These are phyloP conservation scores for Neuroscelio doddi DNA, from an alignment of 2,888 invertebrate genomes.

Conservation along the genomic window DNA sequence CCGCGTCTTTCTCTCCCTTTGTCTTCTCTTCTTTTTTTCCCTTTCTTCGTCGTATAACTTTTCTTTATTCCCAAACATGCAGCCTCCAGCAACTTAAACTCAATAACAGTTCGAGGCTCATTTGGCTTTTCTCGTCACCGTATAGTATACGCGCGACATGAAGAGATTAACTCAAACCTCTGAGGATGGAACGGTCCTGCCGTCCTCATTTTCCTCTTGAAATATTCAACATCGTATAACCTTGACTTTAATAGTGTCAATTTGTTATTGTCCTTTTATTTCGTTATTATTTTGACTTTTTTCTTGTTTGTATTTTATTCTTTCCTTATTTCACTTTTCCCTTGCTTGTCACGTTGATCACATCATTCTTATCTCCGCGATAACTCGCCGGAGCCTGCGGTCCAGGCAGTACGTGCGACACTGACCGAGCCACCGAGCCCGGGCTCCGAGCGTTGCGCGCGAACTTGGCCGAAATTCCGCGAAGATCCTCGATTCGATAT, in stretches of 20 bases:
- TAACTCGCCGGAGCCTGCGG: constrained; percentile 55
- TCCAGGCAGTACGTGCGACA: constrained; percentile 66
- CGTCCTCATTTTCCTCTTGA: constrained; percentile 7
- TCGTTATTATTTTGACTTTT: no score
- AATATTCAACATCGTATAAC: no score
- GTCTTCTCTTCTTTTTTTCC: constrained; percentile 6
- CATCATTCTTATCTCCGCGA: neutral
- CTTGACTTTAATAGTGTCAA: no score
- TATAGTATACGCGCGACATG: neutral
- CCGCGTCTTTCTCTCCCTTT: constrained; percentile 21
- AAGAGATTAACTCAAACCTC: neutral
- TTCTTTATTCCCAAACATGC: neutral
- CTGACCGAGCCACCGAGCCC: constrained; percentile 62
- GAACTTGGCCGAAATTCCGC: constrained; percentile 65
- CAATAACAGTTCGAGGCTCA: constrained; percentile 1
- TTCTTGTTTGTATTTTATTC: no score
- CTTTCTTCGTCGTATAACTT: neutral
- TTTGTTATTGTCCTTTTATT: no score
- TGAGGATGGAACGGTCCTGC: neutral
- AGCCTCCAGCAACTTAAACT: neutral
- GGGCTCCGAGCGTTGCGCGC: constrained; percentile 57
- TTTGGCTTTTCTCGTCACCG: constrained; percentile 1
- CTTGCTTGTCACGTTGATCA: neutral
- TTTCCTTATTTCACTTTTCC: neutral
- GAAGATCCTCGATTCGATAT: constrained; percentile 68